phyloP scores from a whole-genome alignment of 2,113 vertebrate genomes.

The Orthonyx spaldingii region DNA sequence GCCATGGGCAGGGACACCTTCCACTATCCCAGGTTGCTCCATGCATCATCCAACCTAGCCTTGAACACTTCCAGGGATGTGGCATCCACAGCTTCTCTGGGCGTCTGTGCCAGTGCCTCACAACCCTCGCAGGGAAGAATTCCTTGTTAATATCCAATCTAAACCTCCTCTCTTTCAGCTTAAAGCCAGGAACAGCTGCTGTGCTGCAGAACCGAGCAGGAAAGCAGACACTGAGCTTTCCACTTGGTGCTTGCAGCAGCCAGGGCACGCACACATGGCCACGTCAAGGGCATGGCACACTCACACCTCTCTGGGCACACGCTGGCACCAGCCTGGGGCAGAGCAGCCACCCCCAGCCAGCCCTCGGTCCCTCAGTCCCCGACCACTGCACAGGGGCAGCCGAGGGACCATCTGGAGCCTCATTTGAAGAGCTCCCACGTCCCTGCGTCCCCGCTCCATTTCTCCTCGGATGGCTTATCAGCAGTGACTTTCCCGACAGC shows the following conservation, averaged over 20 bases:
- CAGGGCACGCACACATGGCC: neutral
- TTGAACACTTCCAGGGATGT: neutral
- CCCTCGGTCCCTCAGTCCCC: neutral
- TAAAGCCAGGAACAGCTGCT: neutral
- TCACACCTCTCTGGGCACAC: neutral
- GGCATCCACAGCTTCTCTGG: neutral
- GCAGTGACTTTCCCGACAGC: slow-evolving; percentile 71
- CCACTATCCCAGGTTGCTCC: neutral
- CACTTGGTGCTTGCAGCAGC: neutral
- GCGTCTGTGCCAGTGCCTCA: neutral
- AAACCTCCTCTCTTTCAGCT: neutral
- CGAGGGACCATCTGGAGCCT: neutral
- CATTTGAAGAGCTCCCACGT: slow-evolving; percentile 1
- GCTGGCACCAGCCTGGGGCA: neutral
- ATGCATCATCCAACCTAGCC: neutral
- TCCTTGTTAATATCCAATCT: neutral
- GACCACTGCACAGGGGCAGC: neutral
- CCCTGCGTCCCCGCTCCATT: neutral
- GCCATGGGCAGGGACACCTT: neutral
- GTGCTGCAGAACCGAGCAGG: neutral
- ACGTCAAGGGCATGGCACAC: neutral
- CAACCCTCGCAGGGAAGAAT: neutral
- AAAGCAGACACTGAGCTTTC: neutral
- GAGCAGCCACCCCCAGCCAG: accelerated
- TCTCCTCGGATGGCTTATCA: slow-evolving; percentile 64